Evolutionary conservation across 2,113 vertebrate genomes (phyloP), one percentile per base, ranked within the genome.

Genomic region (Macrotus californicus): DNA sequence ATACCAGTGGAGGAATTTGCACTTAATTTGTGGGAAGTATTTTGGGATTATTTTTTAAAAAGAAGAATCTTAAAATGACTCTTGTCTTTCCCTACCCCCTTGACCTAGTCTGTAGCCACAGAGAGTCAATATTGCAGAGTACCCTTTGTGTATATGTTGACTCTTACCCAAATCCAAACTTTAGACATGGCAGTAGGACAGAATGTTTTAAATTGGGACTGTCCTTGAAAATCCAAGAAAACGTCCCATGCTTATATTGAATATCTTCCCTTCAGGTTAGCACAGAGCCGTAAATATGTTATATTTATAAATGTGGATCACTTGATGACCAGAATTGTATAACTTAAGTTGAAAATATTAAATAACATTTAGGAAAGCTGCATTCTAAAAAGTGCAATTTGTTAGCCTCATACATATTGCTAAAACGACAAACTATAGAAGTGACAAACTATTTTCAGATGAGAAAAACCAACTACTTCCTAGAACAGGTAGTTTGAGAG

Each of bases 381-480:
- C 12, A 29, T 85, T 89, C 96, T 85, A 61, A 61, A 61, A 79
- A n/a, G 61, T 89, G 14, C 29, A 64, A 21, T 26, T 89, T 91
- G 36, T 86, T 94, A 77, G 54, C 18, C 48, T 89, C 43, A 31
- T 84, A 12, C 19, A 94, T 16, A 72, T 90, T 70, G 83, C 39
- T 48, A 83, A 94, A 81, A 69, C 93, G 67, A 73, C 50, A 91
- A 67, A 91, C 72, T 88, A n/a, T 4, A 94, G 31, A 86, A 73
- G 22, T 94, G 22, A 80, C n/a, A n/a, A n/a, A n/a, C n/a, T n/a
- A 7, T 82, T 94, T 96, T 88, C 86, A 93, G 15, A 88, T 96
- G 48, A 86, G 41, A 86, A 89, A 89, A 90, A 46, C 10, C 69
- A 31, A 48, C 46, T 50, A 16, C 39, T 83, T 94, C 76, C 67